These are phyloP conservation scores for Cirrhinus mrigala DNA, from an alignment of 2,797 vertebrate species.

Conservation along the genomic window DNA sequence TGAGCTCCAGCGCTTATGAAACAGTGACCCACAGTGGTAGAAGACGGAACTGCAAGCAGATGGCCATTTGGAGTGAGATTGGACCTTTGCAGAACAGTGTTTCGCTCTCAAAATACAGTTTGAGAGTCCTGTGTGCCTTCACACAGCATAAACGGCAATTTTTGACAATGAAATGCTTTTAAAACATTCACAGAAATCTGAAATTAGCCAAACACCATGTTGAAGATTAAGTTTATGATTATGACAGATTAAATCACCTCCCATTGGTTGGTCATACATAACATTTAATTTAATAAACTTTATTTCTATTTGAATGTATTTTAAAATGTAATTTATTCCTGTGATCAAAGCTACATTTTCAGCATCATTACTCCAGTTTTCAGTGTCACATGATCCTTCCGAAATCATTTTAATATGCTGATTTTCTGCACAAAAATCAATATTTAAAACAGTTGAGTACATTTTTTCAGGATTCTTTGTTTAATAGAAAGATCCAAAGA, in stretches of 20 bases:
- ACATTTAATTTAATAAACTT: neutral
- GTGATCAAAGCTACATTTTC: no score
- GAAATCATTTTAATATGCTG: no score
- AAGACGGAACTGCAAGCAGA: neutral
- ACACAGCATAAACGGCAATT: neutral
- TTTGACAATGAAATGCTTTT: neutral
- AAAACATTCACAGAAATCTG: neutral
- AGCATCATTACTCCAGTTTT: no score
- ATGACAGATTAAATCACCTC: neutral
- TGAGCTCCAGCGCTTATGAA: slow-evolving; percentile 3
- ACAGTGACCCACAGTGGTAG: slow-evolving; percentile 51
- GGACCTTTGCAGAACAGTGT: neutral
- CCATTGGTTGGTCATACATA: neutral
- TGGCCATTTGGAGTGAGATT: neutral
- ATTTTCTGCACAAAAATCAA: no score
- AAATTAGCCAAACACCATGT: neutral
- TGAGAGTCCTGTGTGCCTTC: no score
- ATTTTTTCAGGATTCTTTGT: no score
- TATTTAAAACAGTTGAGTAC: no score
- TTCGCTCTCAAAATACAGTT: neutral
- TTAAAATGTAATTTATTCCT: no score
- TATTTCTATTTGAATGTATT: no score
- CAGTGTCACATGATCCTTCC: no score
- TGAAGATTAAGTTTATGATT: neutral
- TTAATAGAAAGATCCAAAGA: no score